These are phyloP conservation scores for Dendrolimus pini DNA, from an alignment of 2,888 invertebrate genomes.

Conservation along the genomic window DNA sequence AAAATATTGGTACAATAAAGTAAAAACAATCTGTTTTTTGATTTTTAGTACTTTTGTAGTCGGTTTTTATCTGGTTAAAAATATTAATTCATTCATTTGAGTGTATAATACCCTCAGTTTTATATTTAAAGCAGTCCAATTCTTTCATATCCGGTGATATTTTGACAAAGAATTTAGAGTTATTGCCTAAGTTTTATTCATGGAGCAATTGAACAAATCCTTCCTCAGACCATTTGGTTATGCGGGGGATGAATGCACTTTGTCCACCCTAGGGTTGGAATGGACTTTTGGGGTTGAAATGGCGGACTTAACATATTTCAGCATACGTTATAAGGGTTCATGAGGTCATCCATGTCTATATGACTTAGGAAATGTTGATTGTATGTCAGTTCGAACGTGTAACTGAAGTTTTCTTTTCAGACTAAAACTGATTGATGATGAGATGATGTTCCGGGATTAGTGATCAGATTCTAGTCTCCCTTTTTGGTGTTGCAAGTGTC, in stretches of 20 bases:
- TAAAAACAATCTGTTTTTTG: too few relatives aligned
- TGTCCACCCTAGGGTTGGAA: background rate
- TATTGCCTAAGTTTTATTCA: conserved; percentile 71
- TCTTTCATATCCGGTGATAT: conserved; percentile 44
- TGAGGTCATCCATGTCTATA: background rate
- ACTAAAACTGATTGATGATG: too few relatives aligned
- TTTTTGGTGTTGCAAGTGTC: too few relatives aligned
- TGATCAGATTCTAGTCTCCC: too few relatives aligned
- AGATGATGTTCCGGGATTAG: too few relatives aligned
- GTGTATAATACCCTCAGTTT: background rate
- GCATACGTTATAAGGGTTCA: background rate
- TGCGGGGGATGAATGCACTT: conserved; percentile 11
- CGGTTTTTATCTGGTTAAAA: too few relatives aligned
- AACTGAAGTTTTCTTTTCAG: too few relatives aligned
- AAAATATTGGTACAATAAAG: too few relatives aligned
- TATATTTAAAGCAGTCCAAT: background rate
- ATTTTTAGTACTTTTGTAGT: too few relatives aligned
- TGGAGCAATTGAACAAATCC: conserved; percentile 64
- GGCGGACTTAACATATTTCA: background rate
- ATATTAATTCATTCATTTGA: background rate
- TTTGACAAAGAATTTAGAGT: conserved; percentile 59
- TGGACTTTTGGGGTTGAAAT: background rate
- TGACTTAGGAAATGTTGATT: background rate
- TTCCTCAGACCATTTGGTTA: conserved; percentile 26
- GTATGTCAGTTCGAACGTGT: background rate